Conservation (phyloP, 1,140 invertebrate genomes). For the Anadara kagoshimensis region DNA sequence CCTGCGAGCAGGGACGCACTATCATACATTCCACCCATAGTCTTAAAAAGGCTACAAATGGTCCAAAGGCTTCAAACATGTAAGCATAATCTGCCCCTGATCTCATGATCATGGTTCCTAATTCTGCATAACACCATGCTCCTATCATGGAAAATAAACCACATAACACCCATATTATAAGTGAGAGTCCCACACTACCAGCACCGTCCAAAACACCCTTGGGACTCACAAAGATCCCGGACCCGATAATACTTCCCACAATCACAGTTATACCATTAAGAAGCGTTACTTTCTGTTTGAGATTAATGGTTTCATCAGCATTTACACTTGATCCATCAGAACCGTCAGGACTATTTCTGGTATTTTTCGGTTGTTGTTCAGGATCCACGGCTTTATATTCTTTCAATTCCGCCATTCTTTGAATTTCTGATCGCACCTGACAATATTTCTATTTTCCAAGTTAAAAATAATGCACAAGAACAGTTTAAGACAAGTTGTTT, state of each 20-base stretch:
- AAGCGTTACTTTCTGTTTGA: constrained; percentile 67
- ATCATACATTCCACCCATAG: constrained; percentile 78
- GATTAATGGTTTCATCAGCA: constrained; percentile 49
- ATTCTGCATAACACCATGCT: constrained; percentile 70
- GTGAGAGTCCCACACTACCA: constrained; percentile 89
- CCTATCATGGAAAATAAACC: constrained; percentile 86
- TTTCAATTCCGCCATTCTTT: constrained; percentile 7
- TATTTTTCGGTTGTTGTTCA: constrained; percentile 8
- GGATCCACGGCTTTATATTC: constrained; percentile 6
- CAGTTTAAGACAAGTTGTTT: too few species aligned
- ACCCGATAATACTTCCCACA: constrained; percentile 75
- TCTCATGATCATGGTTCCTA: constrained; percentile 67
- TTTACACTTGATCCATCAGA: constrained; percentile 2
- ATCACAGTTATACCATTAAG: constrained; percentile 71
- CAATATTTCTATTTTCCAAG: too few species aligned
- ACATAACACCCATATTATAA: constrained; percentile 88
- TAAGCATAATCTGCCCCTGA: constrained; percentile 73
- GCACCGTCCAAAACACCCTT: constrained; percentile 88
- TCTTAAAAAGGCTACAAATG: constrained; percentile 71
- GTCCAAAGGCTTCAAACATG: constrained; percentile 72
- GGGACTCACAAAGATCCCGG: constrained; percentile 97
- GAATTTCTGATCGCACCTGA: background rate
- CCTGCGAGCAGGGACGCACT: constrained; percentile 85
- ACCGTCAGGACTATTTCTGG: background rate
- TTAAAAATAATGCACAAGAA: too few species aligned